phyloP scores from a whole-genome alignment of 2,888 invertebrate genomes.

The Tenodera sinensis region DNA sequence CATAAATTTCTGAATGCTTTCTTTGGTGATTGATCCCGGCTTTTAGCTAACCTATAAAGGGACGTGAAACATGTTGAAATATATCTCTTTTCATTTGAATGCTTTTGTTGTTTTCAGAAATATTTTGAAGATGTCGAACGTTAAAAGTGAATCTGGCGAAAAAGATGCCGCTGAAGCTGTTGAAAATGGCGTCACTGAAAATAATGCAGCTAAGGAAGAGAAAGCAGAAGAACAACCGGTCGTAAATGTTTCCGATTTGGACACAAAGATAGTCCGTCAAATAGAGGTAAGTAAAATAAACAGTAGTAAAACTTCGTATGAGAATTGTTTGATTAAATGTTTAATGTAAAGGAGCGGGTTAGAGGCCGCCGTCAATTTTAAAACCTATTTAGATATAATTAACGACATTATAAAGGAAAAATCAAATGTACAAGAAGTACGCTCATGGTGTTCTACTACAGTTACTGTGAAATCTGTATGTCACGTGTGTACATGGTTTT shows the following conservation, averaged over 20 bases:
- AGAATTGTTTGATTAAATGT: not conserved
- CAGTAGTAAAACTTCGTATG: not conserved
- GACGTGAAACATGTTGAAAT: not conserved
- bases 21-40: not conserved
- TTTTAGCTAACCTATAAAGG: not conserved
- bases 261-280: slow-evolving; percentile 63
- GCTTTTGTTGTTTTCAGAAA: too few species aligned
- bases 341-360: too few species aligned
- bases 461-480: too few species aligned
- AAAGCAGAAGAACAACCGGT: too few species aligned
- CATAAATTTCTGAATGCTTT: not conserved
- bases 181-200: not conserved
- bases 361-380: too few species aligned
- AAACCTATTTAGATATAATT: too few species aligned
- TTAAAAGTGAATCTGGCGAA: not conserved
- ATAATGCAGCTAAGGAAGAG: not conserved
- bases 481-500: not conserved
- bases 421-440: too few species aligned
- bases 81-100: not conserved
- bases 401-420: too few species aligned
- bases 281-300: slow-evolving; percentile 35
- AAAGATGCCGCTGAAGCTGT: not conserved
- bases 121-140: not conserved
- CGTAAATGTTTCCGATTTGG: slow-evolving; percentile 39
- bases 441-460: too few species aligned